Evolutionary conservation across 2,113 vertebrate species (phyloP), one percentile per base, ranked within the genome.

Genomic region (Turnix velox): DNA sequence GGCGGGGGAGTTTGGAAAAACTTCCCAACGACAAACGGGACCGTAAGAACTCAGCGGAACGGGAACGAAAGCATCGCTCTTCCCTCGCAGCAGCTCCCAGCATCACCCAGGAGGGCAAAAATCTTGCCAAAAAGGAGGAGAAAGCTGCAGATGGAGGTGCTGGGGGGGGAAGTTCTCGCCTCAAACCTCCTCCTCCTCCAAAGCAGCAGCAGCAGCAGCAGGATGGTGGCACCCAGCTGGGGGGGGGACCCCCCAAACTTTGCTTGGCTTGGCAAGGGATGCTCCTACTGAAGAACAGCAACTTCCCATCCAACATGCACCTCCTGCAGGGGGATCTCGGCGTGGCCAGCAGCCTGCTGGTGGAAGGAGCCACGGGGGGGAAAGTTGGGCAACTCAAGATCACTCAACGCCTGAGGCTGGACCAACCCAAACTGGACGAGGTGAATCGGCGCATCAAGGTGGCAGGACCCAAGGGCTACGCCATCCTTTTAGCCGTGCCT

Each of bases 371-470:
- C 4, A 98, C 98, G 0, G 98, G 99, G 28, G 98, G 98, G 73
- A 99, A 98, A 90, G 98, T 99, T 80, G 98, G 98, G 71, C 99
- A 99, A 97, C 98, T 99, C 87, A 99, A 99, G 98, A 99, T 99
- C 97, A 99, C 99, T 10, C 99, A 99, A 27, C 99, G 99, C 33
- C 98, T 99, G 31, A 99, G 99, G 8, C 98, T 99, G 97, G 99
- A 99, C 98, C 99, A 99, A 97, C 99, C 99, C 95, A 99, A 99
- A 96, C 97, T 99, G 74, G 99, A 99, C 65, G 99, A 99, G 97
- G 99, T 99, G 67, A 99, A 99, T 46, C 98, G 99, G 2, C 99
- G 99, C 96, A 99, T 99, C 98, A 99, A 99, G 96, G 99, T 99
- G 92, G 99, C 99, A 9, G 99, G 99, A 39, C 98, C 99, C 24